Evolutionary conservation across 2,888 invertebrate species (phyloP), one percentile per base, ranked within the genome.

Genomic region (Thelaira solivaga): DNA sequence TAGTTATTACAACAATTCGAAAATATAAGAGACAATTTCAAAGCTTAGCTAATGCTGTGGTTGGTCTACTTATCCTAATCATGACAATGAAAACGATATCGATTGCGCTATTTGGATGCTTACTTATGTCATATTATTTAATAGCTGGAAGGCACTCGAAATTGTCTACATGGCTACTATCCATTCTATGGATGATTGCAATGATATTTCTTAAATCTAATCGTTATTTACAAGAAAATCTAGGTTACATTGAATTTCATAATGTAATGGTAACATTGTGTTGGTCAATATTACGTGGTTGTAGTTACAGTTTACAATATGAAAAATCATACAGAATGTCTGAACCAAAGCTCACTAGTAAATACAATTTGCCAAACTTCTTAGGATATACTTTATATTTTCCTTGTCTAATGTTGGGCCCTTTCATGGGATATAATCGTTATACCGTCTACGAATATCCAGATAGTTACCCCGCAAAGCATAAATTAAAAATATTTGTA

Each of bases 371-470:
- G 2, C 80, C 90, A 61, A 90, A 92, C 79, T 91, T 93, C 83
- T 86, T 94, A 59, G 92, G 93, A 18, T 97, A 97, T 87, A 92
- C 92, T 72, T 91, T 96, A 57, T 97, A 97, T 88, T 90, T 96
- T 62, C 97, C 97, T 18, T 90, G 94, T n/a, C 90, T 96, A 74
- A 93, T 94, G 83, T 91, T 93, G 82, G 97, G 97, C 16, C 97
- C 97, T n/a, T 90, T 97, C 67, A 91, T 97, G 82, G 90, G 93
- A 6, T 96, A 93, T 89, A 90, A 92, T 81, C 92, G 94, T 73
- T 97, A 94, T 89, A 89, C 90, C 81, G 89, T 84, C 65, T 47
- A 77, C 4, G 49, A 62, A 10, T 22, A 64, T 11, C 11, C 8
- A 24, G 18, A 41, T 18, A 16, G n/a, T 16, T 1, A 41, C 8